Base-by-base conservation (phyloP, 92 coral and sea anemone genomes). In the Phenganax stokvisi region DNA sequence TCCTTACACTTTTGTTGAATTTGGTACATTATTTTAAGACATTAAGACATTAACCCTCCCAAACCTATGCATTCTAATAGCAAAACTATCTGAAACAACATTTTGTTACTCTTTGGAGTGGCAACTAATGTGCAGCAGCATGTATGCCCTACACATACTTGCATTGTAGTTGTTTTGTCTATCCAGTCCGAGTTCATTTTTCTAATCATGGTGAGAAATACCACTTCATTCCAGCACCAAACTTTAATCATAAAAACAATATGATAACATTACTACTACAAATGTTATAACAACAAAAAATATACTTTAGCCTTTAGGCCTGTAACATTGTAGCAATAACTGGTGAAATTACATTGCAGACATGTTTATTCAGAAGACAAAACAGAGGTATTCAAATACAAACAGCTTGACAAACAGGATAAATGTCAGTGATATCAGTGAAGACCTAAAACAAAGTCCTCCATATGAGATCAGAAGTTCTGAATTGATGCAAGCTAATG, bases 1-100 rank as follows among this genome's bases (percentile, higher is more conserved):
- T 47, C 97, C 98, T 13, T 94, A 90, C 88, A 92, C 97, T 6
- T 94, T 94, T 79, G 89, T 93, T 60, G 98, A 93, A 75, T 93
- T 93, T 87, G 98, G 98, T 93, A 61, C 85, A 96, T 29, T 57
- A 12, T 66, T 0, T 37, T 37, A 37, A 37, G 47, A 37, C 47
- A 37, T 37, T 1, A 37, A 37, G 2, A 37, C 47, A 37, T 37
- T 20, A 20, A 20, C 25, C 25, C 0, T 37, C 47, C 47, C 47
- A 2, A 37, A 37, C 5, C 47, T 37, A 37, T 37, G 47, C 47
- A 37, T 1, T 37, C 0, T 37, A 37, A 37, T 37, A 37, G 47
- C 47, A 37, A 37, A 37, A 37, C 47, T 37, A 37, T 37, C 47
- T 37, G 5, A 5, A 0, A 37, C 47, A 37, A 5, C 25, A 0